Percentiles rank a stretch among this genome's conserved stretches.
Conservation (phyloP, 2,797 vertebrate species). For the Anguilla marmorata region DNA sequence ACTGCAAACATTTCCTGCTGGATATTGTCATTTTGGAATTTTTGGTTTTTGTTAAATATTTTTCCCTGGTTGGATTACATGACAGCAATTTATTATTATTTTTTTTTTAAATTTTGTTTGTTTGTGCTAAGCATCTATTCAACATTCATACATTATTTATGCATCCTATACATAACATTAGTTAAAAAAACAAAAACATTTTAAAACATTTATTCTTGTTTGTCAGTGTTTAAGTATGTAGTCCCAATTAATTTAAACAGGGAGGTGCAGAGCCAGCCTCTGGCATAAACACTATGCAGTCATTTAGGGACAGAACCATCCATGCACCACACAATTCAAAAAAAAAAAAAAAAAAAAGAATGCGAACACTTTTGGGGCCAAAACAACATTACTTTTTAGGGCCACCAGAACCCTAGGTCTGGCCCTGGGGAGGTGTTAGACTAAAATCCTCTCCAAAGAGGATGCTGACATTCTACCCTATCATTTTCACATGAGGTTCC, state of each 20-base stretch:
- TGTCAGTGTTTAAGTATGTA: not conserved
- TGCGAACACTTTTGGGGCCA: not conserved
- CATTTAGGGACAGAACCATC: not conserved
- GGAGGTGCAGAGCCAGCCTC: not conserved
- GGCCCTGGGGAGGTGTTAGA: not conserved
- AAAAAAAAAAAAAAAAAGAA: no score
- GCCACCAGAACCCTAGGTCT: not conserved
- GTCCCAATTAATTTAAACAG: not conserved
- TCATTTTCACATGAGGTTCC: not conserved
- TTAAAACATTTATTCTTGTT: no score
- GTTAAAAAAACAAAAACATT: no score
- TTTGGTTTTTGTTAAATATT: not conserved
- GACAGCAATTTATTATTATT: not conserved
- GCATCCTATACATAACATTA: not conserved
- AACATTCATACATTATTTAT: no score
- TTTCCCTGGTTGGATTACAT: not conserved
- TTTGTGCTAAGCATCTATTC: no score
- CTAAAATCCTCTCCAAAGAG: not conserved
- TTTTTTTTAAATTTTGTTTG: no score
- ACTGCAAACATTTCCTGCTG: not conserved
- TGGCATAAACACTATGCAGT: not conserved
- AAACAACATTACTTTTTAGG: not conserved
- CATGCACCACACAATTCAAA: not conserved
- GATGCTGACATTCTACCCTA: conserved; percentile 12
- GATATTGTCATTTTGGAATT: not conserved